Evolutionary conservation across 2,797 vertebrate genomes (phyloP), one percentile per base, ranked within the genome.

Genomic region (Muscicapa striata): DNA sequence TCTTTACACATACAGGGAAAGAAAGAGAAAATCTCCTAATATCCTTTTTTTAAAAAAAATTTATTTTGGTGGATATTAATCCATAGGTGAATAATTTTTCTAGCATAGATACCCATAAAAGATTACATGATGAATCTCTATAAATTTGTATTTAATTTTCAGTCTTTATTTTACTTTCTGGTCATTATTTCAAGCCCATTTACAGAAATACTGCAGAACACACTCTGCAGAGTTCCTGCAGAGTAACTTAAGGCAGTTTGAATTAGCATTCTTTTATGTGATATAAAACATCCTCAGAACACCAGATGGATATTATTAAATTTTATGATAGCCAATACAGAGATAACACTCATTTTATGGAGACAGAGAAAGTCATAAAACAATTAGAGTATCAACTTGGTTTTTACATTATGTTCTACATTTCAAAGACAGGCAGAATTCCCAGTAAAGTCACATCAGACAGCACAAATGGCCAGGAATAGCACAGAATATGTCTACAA

Each of bases 291-390:
- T 87, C 32, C 41, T 72, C 17, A 87, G 67, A 87, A 80, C 20
- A 19, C 64, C 34, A 22, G 36, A 73, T 57, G 22, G 45, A 68
- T 87, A 26, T 87, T 87, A 96, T 90, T 85, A 91, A 61, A 43
- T 92, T 95, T 93, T 80, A 85, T 72, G 34, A 17, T 83, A 75
- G 61, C 26, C 30, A 62, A 23, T 83, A 83, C 27, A 85, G n/a
- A 92, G 81, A 92, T 40, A 93, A 22, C 22, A 68, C 11, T 49
- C 29, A 68, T 83, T 93, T 92, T 89, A 87, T 46, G 34, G 73
- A 85, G 78, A 59, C 87, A 91, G 74, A 74, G 23, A 23, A 16
- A 87, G 55, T 52, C 15, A 61, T 85, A 95, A 94, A 92, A 10
- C 8, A 83, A 93, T 91, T 91, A 83, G 29, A 74, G 34, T 45